A percentile compares a stretch with the other conserved stretches of the same genome.
phyloP scores from a whole-genome alignment of 2,888 invertebrate species.

The Molanna angustata region DNA sequence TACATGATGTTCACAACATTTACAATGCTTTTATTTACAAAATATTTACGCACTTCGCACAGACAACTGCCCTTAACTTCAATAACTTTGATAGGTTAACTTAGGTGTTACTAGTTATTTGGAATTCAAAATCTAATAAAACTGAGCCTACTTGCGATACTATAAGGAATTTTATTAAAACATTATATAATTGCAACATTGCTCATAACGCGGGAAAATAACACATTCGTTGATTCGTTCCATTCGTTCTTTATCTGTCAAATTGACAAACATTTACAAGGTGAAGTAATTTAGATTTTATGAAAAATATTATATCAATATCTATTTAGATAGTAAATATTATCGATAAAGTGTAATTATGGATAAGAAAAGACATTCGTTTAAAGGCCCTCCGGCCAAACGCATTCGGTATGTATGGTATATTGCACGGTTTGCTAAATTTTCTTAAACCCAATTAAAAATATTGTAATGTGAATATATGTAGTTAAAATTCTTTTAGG shows the following conservation, averaged over 20 bases:
- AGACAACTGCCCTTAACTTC: constrained; percentile 12
- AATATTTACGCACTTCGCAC: constrained; percentile 9
- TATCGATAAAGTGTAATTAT: constrained; percentile 13
- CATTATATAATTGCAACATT: too few relatives aligned
- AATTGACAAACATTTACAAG: background rate
- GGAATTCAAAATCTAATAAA: too few relatives aligned
- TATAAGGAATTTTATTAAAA: too few relatives aligned
- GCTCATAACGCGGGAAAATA: constrained; percentile 10
- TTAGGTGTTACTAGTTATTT: constrained; percentile 14
- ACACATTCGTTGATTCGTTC: too few relatives aligned
- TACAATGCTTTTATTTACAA: constrained; percentile 28
- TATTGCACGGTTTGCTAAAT: too few relatives aligned
- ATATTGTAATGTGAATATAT: too few relatives aligned
- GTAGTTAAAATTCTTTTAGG: too few relatives aligned
- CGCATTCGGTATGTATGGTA: constrained; percentile 23
- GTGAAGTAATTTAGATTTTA: background rate
- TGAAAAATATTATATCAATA: too few relatives aligned
- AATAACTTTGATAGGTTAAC: constrained; percentile 23
- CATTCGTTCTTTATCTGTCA: too few relatives aligned
- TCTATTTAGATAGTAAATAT: background rate
- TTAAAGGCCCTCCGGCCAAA: constrained; percentile 31
- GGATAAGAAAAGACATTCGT: constrained; percentile 27
- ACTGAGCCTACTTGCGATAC: too few relatives aligned
- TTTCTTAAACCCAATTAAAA: too few relatives aligned
- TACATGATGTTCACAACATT: constrained; percentile 29